Evolutionary conservation across 64 coral and sea anemone species (phyloP).

Genomic region (Porites lutea): DNA sequence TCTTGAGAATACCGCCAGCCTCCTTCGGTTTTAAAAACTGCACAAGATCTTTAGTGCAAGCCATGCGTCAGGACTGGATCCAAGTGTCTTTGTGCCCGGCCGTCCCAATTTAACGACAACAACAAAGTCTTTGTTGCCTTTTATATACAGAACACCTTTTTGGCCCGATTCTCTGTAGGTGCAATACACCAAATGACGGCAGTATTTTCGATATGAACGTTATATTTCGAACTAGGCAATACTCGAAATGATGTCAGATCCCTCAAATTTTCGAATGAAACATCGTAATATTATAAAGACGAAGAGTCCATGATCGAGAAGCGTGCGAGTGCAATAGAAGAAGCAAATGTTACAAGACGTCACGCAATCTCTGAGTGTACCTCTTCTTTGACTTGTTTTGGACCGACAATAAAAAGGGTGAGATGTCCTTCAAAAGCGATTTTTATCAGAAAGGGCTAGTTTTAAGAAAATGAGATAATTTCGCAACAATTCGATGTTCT

Average conservation of each 20-base stretch:
- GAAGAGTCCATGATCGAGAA: background rate
- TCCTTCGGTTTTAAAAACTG: slow-evolving; percentile 6
- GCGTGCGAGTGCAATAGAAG: no score
- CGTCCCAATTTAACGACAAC: background rate
- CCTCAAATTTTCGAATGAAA: background rate
- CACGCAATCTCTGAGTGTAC: background rate
- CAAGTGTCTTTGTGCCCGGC: slow-evolving; percentile 11
- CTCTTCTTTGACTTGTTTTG: background rate
- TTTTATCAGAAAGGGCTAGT: no score
- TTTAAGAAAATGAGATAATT: no score
- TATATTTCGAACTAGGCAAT: background rate
- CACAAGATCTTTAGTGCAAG: background rate
- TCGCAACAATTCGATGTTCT: no score
- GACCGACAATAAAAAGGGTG: no score
- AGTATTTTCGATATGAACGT: background rate
- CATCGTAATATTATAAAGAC: background rate
- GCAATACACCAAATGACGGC: background rate
- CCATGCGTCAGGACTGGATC: slow-evolving; percentile 63
- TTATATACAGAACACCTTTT: background rate
- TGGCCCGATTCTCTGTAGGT: slow-evolving; percentile 11
- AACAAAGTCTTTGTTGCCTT: slow-evolving; percentile 36
- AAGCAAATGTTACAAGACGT: background rate
- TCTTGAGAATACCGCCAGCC: slow-evolving; percentile 14
- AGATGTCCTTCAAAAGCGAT: no score
- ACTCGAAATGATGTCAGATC: background rate